A percentile compares a stretch with the other conserved stretches of the same genome.
phyloP scores from a whole-genome alignment of 2,888 invertebrate genomes.

The Dusona sp. region DNA sequence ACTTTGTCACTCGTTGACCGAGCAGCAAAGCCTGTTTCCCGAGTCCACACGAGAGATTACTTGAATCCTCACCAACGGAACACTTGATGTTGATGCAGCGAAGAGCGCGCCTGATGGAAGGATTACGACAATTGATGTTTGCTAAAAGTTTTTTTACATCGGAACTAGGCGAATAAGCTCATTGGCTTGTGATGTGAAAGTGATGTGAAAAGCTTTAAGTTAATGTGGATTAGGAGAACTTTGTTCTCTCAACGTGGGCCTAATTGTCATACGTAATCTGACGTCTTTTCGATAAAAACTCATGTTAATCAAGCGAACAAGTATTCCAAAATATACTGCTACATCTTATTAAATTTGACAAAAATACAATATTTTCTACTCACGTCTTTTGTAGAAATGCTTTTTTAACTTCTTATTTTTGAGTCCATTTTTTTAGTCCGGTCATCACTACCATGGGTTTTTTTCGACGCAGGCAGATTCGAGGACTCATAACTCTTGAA shows the following conservation, averaged over 20 bases:
- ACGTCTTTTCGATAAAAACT: slow-evolving; percentile 24
- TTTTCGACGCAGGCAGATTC: neutral
- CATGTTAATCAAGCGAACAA: neutral
- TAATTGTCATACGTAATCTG: slow-evolving; percentile 19
- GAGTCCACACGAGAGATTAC: neutral
- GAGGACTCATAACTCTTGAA: too few species aligned
- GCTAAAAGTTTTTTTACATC: neutral
- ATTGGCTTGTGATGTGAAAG: slow-evolving; percentile 18
- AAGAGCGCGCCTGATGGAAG: slow-evolving; percentile 41
- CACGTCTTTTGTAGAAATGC: neutral
- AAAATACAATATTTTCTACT: too few species aligned
- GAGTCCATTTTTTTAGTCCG: neutral
- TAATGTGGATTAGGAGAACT: neutral
- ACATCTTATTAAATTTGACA: neutral
- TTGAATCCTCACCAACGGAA: neutral
- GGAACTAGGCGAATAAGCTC: slow-evolving; percentile 1
- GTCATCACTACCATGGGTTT: neutral
- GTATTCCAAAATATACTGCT: neutral
- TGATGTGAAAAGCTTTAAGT: neutral
- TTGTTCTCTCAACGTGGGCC: slow-evolving; percentile 1
- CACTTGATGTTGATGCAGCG: slow-evolving; percentile 48
- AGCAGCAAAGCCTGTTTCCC: slow-evolving; percentile 15
- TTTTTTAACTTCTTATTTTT: neutral
- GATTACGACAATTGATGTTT: slow-evolving; percentile 51
- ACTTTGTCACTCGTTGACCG: slow-evolving; percentile 48